Evolutionary conservation across 2,797 vertebrate genomes (phyloP).

Genomic region (Cetoscarus ocellatus): DNA sequence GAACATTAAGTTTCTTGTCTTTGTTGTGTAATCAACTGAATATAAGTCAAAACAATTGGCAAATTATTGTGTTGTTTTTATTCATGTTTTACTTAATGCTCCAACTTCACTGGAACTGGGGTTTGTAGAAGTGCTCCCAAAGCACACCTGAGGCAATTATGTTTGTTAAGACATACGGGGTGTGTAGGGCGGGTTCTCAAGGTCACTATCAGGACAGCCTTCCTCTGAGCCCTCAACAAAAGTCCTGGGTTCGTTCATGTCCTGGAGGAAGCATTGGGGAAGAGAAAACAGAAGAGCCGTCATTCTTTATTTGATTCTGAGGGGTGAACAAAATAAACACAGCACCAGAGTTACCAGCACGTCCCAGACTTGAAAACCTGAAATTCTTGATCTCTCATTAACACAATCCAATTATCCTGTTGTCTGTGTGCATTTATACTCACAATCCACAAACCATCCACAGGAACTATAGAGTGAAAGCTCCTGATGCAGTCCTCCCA

Average conservation of each 20-base stretch:
- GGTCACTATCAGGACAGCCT: conserved; percentile 88
- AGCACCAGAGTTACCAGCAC: not conserved
- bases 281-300: conserved; percentile 1
- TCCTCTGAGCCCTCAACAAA: conserved; percentile 92
- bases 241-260: conserved; percentile 97
- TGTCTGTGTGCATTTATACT: conserved; percentile 42
- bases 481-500: conserved; percentile 93
- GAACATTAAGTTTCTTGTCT: too few relatives aligned
- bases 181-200: conserved; percentile 92
- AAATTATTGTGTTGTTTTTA: too few relatives aligned
- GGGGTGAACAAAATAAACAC: conserved; percentile 7
- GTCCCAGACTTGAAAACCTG: not conserved
- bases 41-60: too few relatives aligned
- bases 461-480: conserved; percentile 90
- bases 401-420: not conserved
- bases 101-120: too few relatives aligned
- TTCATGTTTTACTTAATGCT: too few relatives aligned
- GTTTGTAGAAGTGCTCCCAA: too few relatives aligned
- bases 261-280: conserved; percentile 85
- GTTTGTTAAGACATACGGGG: conserved; percentile 82
- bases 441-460: conserved; percentile 90
- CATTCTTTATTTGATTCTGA: not conserved
- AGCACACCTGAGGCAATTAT: too few relatives aligned
- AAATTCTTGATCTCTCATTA: not conserved
- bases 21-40: too few relatives aligned